Evolutionary conservation across 2,113 vertebrate species (phyloP), one percentile per base, ranked within the genome.

Genomic region (Callopanchax toddi): DNA sequence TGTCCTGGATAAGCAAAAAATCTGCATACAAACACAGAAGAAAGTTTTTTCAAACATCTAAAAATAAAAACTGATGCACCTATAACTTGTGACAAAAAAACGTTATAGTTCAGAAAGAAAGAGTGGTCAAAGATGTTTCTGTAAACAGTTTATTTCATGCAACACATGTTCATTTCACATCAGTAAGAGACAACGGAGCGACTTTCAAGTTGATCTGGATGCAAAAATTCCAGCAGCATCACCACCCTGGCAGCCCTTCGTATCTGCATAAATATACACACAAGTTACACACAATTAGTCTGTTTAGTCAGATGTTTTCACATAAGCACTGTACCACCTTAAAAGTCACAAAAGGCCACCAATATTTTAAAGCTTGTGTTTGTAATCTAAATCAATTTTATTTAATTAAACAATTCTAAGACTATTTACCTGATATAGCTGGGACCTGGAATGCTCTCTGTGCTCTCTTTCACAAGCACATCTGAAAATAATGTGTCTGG

Each of bases 401-500:
- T n/a, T n/a, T n/a, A n/a, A n/a, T n/a, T n/a, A n/a, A n/a, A 32
- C 29, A 32, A 32, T 32, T 32, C 10, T 8, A 32, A 32, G 6
- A 7, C 29, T 0, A 46, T 40, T 42, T 74, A 90, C 86, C 78
- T 74, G 53, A 69, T 32, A 46, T 74, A 87, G 68, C 63, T 75
- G 45, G 67, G 75, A 56, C 73, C 94, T 91, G 89, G 94, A 88
- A 92, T 91, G 91, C 61, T 95, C 92, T 86, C 92, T 83, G 63
- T 92, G 92, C 90, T 97, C 92, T 91, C 94, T 78, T 88, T 93
- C 93, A 94, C 78, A 81, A 97, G 87, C 67, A 96, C 78, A 76
- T 98, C 95, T 82, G 95, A 94, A 84, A 96, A 93, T 82, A 96
- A 67, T 39, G 92, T 90, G 67, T 97, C 95, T n/a, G 94, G 93